A percentile compares a stretch with the other conserved stretches of the same genome.
These are phyloP conservation scores for Diarsia brunnea DNA, from an alignment of 2,888 invertebrate genomes.

Conservation along the genomic window DNA sequence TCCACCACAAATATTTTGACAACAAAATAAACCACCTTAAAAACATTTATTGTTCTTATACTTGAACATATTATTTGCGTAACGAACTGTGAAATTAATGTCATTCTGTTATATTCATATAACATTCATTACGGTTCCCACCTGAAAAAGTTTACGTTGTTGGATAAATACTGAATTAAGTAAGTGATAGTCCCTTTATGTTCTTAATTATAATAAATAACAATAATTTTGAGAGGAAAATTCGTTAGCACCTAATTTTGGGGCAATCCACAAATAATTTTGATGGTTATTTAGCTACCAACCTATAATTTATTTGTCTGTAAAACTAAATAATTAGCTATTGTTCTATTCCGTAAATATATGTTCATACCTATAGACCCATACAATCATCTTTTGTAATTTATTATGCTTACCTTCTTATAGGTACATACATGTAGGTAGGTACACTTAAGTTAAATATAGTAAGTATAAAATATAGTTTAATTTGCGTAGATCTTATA, in stretches of 20 bases:
- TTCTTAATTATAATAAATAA: background rate
- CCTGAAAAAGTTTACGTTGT: slow-evolving; percentile 1
- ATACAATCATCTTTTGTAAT: slow-evolving; percentile 34
- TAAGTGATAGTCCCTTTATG: slow-evolving; percentile 1
- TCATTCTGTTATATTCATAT: slow-evolving; percentile 44
- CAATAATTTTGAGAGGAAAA: background rate
- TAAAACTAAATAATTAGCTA: slow-evolving; percentile 42
- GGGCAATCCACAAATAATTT: background rate
- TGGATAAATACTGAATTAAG: background rate
- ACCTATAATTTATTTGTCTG: background rate
- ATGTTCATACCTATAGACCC: slow-evolving; percentile 24
- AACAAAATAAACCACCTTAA: slow-evolving; percentile 18
- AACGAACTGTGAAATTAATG: slow-evolving; percentile 44
- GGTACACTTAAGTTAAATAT: too few relatives aligned
- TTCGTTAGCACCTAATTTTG: background rate
- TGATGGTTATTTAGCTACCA: background rate
- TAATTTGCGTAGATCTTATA: too few relatives aligned
- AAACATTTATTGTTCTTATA: slow-evolving; percentile 32
- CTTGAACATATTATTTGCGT: slow-evolving; percentile 33
- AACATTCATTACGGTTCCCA: slow-evolving; percentile 34
- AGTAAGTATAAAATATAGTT: too few relatives aligned
- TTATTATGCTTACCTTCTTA: slow-evolving; percentile 32
- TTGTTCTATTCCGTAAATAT: slow-evolving; percentile 40
- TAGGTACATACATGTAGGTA: too few relatives aligned
- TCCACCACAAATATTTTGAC: slow-evolving; percentile 39